Conservation (phyloP, 1,140 invertebrate species). For the Aphidius gifuensis region DNA sequence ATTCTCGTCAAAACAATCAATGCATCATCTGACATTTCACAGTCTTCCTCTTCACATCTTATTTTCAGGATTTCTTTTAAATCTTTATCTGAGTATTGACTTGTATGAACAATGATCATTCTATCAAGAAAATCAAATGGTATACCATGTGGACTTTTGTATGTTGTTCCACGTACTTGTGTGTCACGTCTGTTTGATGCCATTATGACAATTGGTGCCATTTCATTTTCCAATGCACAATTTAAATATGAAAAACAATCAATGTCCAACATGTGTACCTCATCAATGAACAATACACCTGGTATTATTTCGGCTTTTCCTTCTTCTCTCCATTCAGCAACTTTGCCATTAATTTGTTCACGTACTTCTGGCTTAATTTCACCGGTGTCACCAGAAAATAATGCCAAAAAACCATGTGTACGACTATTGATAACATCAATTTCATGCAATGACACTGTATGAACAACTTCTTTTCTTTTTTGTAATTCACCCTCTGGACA, state of each 20-base stretch:
- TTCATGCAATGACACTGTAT: constrained; percentile 97
- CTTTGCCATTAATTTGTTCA: constrained; percentile 98
- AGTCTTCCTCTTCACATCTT: constrained; percentile 95
- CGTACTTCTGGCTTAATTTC: constrained; percentile 98
- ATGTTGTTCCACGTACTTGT: constrained; percentile 90
- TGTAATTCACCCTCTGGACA: constrained; percentile 98
- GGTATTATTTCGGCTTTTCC: constrained; percentile 98
- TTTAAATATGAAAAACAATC: constrained; percentile 99
- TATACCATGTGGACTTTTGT: constrained; percentile 92
- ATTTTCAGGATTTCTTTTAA: constrained; percentile 91
- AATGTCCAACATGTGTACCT: constrained; percentile 97
- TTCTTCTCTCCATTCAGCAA: constrained; percentile 97
- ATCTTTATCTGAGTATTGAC: constrained; percentile 85
- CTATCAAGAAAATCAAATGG: constrained; percentile 95
- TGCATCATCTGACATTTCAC: constrained; percentile 90
- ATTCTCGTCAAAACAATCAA: constrained; percentile 88
- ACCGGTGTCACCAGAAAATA: constrained; percentile 98
- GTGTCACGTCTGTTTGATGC: constrained; percentile 97
- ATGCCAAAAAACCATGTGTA: constrained; percentile 94
- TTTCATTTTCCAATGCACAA: constrained; percentile 92
- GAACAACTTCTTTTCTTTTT: constrained; percentile 98
- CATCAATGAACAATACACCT: constrained; percentile 89
- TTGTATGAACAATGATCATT: constrained; percentile 91
- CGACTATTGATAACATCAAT: constrained; percentile 97
- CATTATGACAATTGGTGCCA: constrained; percentile 97